These are phyloP conservation scores for Ecliptopera silaceata DNA, from an alignment of 2,888 invertebrate species.

Conservation along the genomic window DNA sequence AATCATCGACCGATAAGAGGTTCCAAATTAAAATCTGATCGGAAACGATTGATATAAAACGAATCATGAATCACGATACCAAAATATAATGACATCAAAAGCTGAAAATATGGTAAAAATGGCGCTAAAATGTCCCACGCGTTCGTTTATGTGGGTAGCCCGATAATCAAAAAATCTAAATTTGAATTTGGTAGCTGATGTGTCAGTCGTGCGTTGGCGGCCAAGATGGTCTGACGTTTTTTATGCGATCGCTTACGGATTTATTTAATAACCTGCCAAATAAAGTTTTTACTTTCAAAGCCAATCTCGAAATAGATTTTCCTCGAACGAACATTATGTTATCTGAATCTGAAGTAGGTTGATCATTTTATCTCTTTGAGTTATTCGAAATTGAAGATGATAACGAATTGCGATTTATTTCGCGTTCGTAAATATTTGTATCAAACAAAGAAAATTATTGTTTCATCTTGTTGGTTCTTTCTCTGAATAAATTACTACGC, in stretches of 20 bases:
- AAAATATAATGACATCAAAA: constrained; percentile 8
- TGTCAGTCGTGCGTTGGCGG: constrained; percentile 41
- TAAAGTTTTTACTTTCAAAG: constrained; percentile 7
- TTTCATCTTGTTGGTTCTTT: not conserved
- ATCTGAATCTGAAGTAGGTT: constrained; percentile 3
- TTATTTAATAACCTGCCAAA: constrained; percentile 14
- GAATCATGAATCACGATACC: not conserved
- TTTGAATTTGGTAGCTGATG: constrained; percentile 32
- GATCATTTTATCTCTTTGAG: constrained; percentile 2
- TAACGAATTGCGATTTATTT: constrained; percentile 7
- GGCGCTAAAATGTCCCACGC: constrained; percentile 22
- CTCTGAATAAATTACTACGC: too few species aligned
- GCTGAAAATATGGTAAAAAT: constrained; percentile 9
- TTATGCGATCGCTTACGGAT: constrained; percentile 14
- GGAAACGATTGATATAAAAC: not conserved
- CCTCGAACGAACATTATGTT: not conserved
- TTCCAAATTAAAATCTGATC: too few species aligned
- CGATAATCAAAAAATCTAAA: constrained; percentile 28
- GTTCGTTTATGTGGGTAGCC: constrained; percentile 33
- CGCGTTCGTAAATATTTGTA: constrained; percentile 9
- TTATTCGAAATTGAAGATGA: constrained; percentile 5
- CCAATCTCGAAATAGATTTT: constrained; percentile 3
- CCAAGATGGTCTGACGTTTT: constrained; percentile 32
- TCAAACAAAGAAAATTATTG: not conserved
- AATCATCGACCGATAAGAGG: too few species aligned